Conservation (phyloP, 2,888 invertebrate species). For the Drosophila ustulata region DNA sequence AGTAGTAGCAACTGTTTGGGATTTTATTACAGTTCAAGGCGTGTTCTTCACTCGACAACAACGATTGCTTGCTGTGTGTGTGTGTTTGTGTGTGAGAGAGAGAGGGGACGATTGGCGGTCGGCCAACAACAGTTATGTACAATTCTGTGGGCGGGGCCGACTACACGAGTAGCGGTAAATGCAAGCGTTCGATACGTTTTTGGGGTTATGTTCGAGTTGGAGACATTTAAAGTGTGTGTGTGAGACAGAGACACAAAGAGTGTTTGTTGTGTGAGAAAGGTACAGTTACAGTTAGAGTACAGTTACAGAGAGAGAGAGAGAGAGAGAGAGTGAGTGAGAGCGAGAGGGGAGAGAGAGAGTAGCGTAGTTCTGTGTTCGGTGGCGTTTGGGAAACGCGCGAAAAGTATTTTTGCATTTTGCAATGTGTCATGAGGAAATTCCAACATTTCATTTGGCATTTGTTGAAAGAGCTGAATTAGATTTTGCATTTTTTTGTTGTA, state of each 20-base stretch:
- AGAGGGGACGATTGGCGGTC: not conserved
- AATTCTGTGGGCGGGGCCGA: slow-evolving; percentile 9
- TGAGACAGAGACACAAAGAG: slow-evolving; percentile 9
- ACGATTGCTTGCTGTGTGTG: slow-evolving; percentile 4
- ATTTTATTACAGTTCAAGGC: slow-evolving; percentile 3
- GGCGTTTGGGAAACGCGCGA: slow-evolving; percentile 61
- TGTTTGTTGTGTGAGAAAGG: slow-evolving; percentile 11
- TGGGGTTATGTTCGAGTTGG: slow-evolving; percentile 19
- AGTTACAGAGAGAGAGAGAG: slow-evolving; percentile 4
- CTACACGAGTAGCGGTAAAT: slow-evolving; percentile 11
- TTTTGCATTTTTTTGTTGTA: slow-evolving; percentile 66
- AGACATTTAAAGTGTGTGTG: slow-evolving; percentile 16
- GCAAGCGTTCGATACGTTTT: slow-evolving; percentile 29
- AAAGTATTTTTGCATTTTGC: slow-evolving; percentile 46
- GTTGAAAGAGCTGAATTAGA: slow-evolving; percentile 84
- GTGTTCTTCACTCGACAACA: slow-evolving; percentile 1
- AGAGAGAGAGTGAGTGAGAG: slow-evolving; percentile 16
- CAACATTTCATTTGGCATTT: slow-evolving; percentile 82
- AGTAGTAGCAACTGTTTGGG: slow-evolving; percentile 8
- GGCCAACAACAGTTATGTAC: slow-evolving; percentile 4
- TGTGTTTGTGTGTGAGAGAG: not conserved
- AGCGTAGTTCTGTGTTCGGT: slow-evolving; percentile 56
- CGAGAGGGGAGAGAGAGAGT: slow-evolving; percentile 30
- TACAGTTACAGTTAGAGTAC: slow-evolving; percentile 10
- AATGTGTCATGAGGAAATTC: slow-evolving; percentile 80